Evolutionary conservation across 2,797 vertebrate genomes (phyloP).

Genomic region (Gila robusta): DNA sequence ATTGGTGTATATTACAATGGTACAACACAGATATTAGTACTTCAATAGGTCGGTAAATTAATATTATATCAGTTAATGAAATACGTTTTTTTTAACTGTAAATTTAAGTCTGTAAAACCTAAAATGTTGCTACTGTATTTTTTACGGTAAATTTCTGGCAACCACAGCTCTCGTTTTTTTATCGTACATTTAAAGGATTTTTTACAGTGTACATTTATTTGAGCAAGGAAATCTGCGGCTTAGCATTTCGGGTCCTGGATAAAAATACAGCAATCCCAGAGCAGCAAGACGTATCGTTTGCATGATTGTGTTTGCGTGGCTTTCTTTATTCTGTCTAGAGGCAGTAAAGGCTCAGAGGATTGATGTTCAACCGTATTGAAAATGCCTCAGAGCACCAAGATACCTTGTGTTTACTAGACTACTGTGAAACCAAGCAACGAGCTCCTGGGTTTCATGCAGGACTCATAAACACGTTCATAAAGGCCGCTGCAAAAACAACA

Average conservation of each 20-base stretch:
- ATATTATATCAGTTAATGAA: no score
- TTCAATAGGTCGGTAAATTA: no score
- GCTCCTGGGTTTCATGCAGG: slow-evolving; percentile 69
- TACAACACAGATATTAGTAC: no score
- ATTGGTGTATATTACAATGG: no score
- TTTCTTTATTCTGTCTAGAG: slow-evolving; percentile 8
- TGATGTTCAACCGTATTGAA: slow-evolving; percentile 64
- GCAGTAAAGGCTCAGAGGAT: slow-evolving; percentile 24
- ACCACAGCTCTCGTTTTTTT: no score
- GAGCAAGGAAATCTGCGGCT: background rate
- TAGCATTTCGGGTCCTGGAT: background rate
- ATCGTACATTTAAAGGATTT: no score
- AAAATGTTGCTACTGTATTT: no score
- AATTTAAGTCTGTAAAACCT: no score
- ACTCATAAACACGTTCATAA: slow-evolving; percentile 66
- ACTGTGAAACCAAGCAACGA: slow-evolving; percentile 74
- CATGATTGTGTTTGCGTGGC: background rate
- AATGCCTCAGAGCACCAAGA: slow-evolving; percentile 65
- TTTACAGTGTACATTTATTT: no score
- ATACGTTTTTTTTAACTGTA: no score
- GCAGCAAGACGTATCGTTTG: background rate
- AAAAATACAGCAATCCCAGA: slow-evolving; percentile 9
- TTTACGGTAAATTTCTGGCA: no score
- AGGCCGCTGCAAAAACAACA: slow-evolving; percentile 62
- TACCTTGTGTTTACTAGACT: slow-evolving; percentile 67